phyloP scores from a whole-genome alignment of 2,797 vertebrate species.

The Masticophis lateralis region DNA sequence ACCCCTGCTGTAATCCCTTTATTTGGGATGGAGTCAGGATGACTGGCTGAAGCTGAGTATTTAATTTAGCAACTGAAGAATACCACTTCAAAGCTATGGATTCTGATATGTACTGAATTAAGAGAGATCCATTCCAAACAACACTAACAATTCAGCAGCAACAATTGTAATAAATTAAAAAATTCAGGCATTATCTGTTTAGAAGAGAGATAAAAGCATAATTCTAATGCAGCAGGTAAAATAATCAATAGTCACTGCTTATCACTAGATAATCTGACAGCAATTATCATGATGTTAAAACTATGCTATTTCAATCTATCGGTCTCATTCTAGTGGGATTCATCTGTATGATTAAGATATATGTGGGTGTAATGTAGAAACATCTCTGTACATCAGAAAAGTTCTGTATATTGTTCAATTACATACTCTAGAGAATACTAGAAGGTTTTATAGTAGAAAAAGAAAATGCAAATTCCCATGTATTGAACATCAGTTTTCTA shows the following conservation, averaged over 20 bases:
- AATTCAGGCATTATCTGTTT: neutral
- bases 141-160: neutral
- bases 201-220: neutral
- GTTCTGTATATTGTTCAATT: slow-evolving; percentile 13
- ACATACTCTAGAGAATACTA: slow-evolving; percentile 35
- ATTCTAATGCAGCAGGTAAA: slow-evolving; percentile 3
- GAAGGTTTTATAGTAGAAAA: slow-evolving; percentile 32
- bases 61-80: slow-evolving; percentile 27
- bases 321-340: slow-evolving; percentile 6
- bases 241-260: neutral
- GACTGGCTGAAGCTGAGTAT: neutral
- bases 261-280: slow-evolving; percentile 23
- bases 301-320: slow-evolving; percentile 30
- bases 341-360: neutral
- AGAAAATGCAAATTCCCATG: slow-evolving; percentile 41
- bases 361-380: slow-evolving; percentile 30
- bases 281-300: slow-evolving; percentile 36
- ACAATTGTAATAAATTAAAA: neutral
- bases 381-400: slow-evolving; percentile 44
- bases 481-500: slow-evolving; percentile 55
- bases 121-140: neutral
- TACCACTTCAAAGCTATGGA: neutral
- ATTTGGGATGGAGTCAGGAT: neutral
- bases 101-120: neutral
- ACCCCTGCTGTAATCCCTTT: neutral